Conservation (phyloP, 92 coral and sea anemone species). For the Heteractis magnifica region DNA sequence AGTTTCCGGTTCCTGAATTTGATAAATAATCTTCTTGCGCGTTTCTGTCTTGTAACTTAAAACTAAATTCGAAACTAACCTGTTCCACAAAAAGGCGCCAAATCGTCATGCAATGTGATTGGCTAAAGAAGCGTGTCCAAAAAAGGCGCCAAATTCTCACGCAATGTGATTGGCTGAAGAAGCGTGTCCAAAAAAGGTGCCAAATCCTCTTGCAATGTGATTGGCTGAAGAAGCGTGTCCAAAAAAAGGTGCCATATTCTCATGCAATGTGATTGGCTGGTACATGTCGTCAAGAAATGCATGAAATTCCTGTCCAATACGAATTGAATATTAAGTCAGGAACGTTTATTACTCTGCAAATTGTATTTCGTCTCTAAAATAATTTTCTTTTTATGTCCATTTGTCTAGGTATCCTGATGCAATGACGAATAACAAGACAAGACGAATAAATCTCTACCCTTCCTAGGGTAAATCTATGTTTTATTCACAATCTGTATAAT, state of each 20-base stretch:
- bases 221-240: no score
- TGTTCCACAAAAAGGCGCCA: not conserved
- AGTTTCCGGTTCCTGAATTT: not conserved
- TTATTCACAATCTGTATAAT: conserved; percentile 3
- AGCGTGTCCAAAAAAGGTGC: not conserved
- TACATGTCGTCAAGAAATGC: no score
- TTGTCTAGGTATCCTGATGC: not conserved
- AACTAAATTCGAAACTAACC: no score
- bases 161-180: not conserved
- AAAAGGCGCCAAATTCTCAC: not conserved
- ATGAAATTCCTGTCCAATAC: no score
- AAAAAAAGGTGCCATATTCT: no score
- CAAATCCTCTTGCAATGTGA: not conserved
- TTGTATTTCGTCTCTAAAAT: not conserved
- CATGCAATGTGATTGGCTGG: not conserved
- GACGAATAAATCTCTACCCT: not conserved
- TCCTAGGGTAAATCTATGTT: not conserved
- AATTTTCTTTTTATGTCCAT: not conserved
- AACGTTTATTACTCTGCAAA: not conserved
- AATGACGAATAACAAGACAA: not conserved
- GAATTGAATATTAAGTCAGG: not conserved
- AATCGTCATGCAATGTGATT: not conserved
- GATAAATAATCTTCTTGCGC: no score
- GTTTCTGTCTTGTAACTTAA: no score
- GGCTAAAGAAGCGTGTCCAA: not conserved